These are phyloP conservation scores for Lagorchestes hirsutus DNA, from an alignment of 2,797 vertebrate genomes.

Conservation along the genomic window DNA sequence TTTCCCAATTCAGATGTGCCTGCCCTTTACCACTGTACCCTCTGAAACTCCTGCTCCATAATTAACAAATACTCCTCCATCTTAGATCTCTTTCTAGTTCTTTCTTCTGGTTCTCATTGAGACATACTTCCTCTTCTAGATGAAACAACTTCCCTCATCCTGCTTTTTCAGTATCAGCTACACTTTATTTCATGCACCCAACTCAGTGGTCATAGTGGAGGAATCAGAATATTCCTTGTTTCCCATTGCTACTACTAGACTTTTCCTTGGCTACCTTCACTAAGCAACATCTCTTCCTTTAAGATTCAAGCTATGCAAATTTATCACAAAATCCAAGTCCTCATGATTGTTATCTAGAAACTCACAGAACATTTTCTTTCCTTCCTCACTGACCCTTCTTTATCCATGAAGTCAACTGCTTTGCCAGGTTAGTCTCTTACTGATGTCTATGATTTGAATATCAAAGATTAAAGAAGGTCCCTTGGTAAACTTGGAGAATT, in stretches of 20 bases:
- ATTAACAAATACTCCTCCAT: neutral
- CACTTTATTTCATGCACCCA: no score
- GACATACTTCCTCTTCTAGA: neutral
- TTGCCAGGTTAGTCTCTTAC: neutral
- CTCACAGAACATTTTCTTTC: no score
- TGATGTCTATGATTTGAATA: neutral
- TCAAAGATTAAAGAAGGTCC: neutral
- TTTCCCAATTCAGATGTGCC: neutral
- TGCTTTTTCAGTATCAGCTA: no score
- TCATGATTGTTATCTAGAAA: no score
- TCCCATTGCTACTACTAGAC: no score
- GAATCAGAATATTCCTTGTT: no score
- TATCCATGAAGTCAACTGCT: neutral
- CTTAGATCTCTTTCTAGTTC: neutral
- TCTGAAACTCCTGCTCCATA: neutral
- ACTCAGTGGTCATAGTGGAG: no score
- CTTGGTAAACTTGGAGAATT: neutral
- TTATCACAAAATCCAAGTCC: no score
- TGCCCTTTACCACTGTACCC: neutral
- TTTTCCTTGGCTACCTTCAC: no score
- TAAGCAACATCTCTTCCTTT: no score
- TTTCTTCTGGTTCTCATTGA: neutral
- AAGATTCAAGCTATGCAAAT: no score
- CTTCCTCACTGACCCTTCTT: neutral
- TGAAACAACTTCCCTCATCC: no score